Evolutionary conservation across 2,113 vertebrate species (phyloP).

Genomic region (Grus americana): DNA sequence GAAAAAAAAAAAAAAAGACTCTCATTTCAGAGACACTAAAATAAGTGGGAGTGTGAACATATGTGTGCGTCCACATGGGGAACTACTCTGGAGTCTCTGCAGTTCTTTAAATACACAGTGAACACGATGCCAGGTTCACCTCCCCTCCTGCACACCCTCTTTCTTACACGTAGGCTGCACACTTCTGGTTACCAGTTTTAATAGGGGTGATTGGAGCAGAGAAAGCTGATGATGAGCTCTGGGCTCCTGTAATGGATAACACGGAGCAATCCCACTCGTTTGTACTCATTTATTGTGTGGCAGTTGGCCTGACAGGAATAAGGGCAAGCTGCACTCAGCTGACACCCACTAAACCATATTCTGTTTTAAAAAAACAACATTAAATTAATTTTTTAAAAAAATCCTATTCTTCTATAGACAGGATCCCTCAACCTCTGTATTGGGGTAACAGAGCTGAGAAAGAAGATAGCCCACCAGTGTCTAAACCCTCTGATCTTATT

Average conservation of each 20-base stretch:
- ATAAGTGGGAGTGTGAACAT: constrained; percentile 61
- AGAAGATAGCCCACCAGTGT: background rate
- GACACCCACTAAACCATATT: background rate
- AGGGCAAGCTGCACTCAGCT: background rate
- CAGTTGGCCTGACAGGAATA: background rate
- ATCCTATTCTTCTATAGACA: background rate
- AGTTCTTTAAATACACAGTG: constrained; percentile 33
- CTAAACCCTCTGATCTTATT: background rate
- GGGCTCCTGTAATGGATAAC: background rate
- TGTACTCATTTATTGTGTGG: background rate
- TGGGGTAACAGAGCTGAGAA: background rate
- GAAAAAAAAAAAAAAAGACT: background rate
- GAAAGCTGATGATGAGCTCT: background rate
- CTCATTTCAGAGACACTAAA: constrained; percentile 8
- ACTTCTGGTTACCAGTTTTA: background rate
- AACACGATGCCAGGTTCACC: background rate
- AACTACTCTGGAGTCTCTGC: constrained; percentile 33
- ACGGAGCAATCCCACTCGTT: background rate
- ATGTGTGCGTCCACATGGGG: constrained; percentile 39
- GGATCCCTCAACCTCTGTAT: background rate
- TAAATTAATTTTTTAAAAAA: background rate
- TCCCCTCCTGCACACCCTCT: background rate
- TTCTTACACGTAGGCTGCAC: background rate
- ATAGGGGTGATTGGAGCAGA: background rate
- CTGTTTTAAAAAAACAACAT: background rate